Percentiles rank a stretch among this genome's conserved stretches.
These are phyloP conservation scores for Crepidodera aurea DNA, from an alignment of 2,888 invertebrate species.

Conservation along the genomic window DNA sequence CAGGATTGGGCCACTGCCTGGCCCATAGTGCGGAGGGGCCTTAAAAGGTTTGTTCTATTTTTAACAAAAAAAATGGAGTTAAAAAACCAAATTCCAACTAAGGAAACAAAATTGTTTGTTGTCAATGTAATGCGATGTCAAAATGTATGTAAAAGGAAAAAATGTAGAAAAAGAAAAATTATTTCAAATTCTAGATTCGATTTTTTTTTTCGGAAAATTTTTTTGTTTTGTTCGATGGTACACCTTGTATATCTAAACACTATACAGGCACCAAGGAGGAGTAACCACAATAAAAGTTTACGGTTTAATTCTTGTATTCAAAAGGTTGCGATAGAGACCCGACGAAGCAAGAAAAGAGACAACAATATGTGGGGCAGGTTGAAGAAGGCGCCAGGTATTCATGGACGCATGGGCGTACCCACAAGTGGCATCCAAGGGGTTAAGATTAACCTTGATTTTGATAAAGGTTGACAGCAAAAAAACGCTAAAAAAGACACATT, in stretches of 20 bases:
- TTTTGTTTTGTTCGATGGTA: not conserved
- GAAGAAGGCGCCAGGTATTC: conserved; percentile 47
- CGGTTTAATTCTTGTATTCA: conserved; percentile 45
- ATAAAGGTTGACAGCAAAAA: conserved; percentile 2
- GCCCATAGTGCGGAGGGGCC: no score
- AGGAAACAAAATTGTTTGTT: no score
- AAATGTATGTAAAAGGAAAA: no score
- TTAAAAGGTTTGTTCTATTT: no score
- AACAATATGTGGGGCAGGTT: conserved; percentile 37
- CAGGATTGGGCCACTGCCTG: no score
- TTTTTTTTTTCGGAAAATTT: no score
- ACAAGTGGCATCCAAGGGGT: not conserved
- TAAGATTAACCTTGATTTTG: not conserved
- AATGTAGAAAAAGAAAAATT: no score
- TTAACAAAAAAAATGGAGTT: no score
- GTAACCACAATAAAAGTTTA: conserved; percentile 29
- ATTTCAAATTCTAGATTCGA: no score
- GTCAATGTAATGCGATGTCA: no score
- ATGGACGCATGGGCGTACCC: conserved; percentile 31
- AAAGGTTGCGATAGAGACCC: conserved; percentile 34
- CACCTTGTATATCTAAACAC: not conserved
- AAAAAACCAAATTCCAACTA: no score
- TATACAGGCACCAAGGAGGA: conserved; percentile 18
- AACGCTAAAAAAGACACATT: no score
- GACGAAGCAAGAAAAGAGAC: conserved; percentile 4